Evolutionary conservation across 2,113 vertebrate genomes (phyloP).

Genomic region (Neodon shergylaensis): DNA sequence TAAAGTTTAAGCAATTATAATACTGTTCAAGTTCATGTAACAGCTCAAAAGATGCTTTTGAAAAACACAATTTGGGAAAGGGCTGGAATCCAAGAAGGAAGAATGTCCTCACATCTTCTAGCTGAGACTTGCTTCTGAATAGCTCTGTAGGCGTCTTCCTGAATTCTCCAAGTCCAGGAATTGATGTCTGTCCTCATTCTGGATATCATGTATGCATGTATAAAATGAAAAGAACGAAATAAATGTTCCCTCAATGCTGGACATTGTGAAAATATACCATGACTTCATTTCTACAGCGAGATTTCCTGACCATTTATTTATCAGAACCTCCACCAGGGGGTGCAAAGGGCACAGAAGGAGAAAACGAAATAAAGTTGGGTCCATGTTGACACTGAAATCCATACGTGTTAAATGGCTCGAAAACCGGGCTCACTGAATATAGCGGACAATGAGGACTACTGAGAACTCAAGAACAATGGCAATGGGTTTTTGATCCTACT

Average conservation of each 20-base stretch:
- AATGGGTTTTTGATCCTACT: no score
- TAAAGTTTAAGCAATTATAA: conserved; percentile 14
- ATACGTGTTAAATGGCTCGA: not conserved
- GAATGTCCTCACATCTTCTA: not conserved
- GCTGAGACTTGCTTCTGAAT: not conserved
- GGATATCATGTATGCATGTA: not conserved
- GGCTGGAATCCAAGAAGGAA: not conserved
- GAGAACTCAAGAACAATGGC: no score
- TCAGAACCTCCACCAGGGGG: conserved; percentile 34
- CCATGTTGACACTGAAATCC: not conserved
- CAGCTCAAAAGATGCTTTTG: not conserved
- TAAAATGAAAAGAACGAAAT: not conserved
- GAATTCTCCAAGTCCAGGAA: not conserved
- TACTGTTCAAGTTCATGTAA: not conserved
- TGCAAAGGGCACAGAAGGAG: conserved; percentile 4
- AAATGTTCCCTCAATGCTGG: not conserved
- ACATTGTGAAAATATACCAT: not conserved
- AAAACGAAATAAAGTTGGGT: not conserved
- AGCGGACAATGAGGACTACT: no score
- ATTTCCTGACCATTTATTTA: not conserved
- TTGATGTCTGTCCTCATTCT: not conserved
- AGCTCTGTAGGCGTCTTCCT: not conserved
- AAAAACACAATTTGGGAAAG: not conserved
- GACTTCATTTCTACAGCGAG: not conserved
- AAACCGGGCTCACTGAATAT: no score